Evolutionary conservation across 2,113 vertebrate genomes (phyloP), one percentile per base, ranked within the genome.

Genomic region (Rhinichthys klamathensis): DNA sequence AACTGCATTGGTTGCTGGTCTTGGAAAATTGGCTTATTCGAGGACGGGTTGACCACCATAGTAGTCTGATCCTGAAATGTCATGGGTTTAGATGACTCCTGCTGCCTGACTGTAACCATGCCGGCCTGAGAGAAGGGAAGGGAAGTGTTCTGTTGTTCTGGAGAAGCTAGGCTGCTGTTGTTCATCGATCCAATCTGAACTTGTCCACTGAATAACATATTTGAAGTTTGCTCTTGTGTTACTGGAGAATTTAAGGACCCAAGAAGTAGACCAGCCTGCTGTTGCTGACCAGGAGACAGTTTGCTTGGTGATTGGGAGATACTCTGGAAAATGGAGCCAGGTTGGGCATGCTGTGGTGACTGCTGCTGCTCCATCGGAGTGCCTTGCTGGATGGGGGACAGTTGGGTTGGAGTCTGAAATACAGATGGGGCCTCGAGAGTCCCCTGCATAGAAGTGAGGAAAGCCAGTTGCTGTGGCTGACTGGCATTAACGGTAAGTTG

Each of bases 1-100:
- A 99, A 87, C 88, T 98, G 98, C 93, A 99, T 98, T 81, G 97
- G 97, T 89, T 98, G 96, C 0, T 97, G 97, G 87, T 95, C 96
- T 90, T 97, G 98, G 93, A 97, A 99, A 90, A 99, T 93, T 63
- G 95, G 95, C 90, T 97, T 96, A 74, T 93, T 94, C 18, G 95
- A 96, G 35, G 49, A 75, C 38, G 96, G 93, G 83, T 96, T 97
- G 82, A 96, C 94, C 65, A 96, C 93, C 85, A 96, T 94, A 0
- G 95, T 82, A 30, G 91, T 93, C 89, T 96, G 96, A 82, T 92
- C 95, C 91, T 96, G 96, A 92, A 97, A 96, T 44, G 97, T 96
- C 97, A 99, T 98, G 82, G 96, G 96, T 91, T 97, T 97, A 30
- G 94, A 92, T 38, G 95, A 94, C 35, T 96, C 96, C 91, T 96